Evolutionary conservation across 2,797 vertebrate species (phyloP).

Genomic region (Poeciliopsis turneri): DNA sequence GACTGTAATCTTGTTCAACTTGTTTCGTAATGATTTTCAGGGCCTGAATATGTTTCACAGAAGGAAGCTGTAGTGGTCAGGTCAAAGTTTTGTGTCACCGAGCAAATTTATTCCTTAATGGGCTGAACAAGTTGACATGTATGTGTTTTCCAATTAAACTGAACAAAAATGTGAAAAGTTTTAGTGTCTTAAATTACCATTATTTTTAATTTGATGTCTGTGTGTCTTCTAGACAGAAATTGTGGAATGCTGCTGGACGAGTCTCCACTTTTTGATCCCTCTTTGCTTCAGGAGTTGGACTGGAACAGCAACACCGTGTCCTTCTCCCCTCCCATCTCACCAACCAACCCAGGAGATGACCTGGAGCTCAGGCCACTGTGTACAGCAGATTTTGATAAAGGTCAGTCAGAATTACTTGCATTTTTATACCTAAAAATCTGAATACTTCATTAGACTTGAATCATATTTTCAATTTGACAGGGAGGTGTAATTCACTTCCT

Average conservation of each 20-base stretch:
- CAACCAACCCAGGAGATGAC: constrained; percentile 86
- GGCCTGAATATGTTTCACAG: neutral
- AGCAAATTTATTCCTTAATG: constrained; percentile 12
- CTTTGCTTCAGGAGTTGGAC: constrained; percentile 89
- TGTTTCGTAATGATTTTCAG: neutral
- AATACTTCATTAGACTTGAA: too few species aligned
- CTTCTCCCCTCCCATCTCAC: constrained; percentile 91
- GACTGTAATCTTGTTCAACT: neutral
- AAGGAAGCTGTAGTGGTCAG: constrained; percentile 27
- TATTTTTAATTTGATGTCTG: neutral
- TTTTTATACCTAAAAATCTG: neutral
- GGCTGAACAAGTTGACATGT: neutral
- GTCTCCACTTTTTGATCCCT: constrained; percentile 91
- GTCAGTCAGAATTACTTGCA: constrained; percentile 62
- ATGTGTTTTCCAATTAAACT: neutral
- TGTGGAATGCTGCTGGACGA: constrained; percentile 87
- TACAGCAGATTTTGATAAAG: constrained; percentile 89
- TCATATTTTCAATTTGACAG: neutral
- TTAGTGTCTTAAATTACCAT: neutral
- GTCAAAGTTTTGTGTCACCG: constrained; percentile 54
- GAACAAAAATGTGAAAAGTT: neutral
- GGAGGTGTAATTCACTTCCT: neutral
- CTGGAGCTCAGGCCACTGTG: constrained; percentile 92
- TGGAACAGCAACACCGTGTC: constrained; percentile 87
- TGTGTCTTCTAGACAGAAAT: constrained; percentile 34